Conservation (phyloP, 2,113 vertebrate genomes). For the Xenopus laevis region DNA sequence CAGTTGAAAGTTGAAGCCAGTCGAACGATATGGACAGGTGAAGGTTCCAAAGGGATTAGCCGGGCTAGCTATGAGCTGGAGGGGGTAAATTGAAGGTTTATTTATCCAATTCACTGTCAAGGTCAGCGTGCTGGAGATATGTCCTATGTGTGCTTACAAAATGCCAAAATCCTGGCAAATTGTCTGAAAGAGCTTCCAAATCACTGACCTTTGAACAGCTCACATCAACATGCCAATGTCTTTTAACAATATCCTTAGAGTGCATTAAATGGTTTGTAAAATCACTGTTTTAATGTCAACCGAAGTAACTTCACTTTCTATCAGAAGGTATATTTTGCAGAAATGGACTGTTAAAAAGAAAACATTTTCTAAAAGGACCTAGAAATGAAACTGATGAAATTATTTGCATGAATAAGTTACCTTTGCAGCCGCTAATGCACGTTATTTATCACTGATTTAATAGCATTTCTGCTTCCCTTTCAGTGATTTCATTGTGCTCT, state of each 20-base stretch:
- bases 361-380: not conserved
- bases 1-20: slow-evolving; percentile 71
- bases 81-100: slow-evolving; percentile 99
- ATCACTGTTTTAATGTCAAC: slow-evolving; percentile 66
- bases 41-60: slow-evolving; percentile 91
- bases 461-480: not conserved
- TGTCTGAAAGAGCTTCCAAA: slow-evolving; percentile 83
- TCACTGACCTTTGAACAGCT: slow-evolving; percentile 97
- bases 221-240: slow-evolving; percentile 85
- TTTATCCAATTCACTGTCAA: slow-evolving; percentile 99
- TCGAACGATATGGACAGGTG: slow-evolving; percentile 98
- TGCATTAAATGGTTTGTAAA: slow-evolving; percentile 76
- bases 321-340: slow-evolving; percentile 43
- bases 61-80: slow-evolving; percentile 70
- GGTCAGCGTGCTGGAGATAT: slow-evolving; percentile 95
- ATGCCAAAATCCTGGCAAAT: slow-evolving; percentile 98
- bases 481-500: not conserved
- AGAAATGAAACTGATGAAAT: slow-evolving; percentile 16
- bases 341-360: slow-evolving; percentile 37
- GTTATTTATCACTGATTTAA: not conserved
- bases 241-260: slow-evolving; percentile 84
- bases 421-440: not conserved
- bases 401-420: not conserved
- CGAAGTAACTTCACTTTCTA: slow-evolving; percentile 56
- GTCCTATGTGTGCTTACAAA: slow-evolving; percentile 96